Percentiles rank a stretch among this genome's conserved stretches.
Evolutionary conservation across 1,140 invertebrate genomes (phyloP).

Genomic region (Saccostrea glomerata): DNA sequence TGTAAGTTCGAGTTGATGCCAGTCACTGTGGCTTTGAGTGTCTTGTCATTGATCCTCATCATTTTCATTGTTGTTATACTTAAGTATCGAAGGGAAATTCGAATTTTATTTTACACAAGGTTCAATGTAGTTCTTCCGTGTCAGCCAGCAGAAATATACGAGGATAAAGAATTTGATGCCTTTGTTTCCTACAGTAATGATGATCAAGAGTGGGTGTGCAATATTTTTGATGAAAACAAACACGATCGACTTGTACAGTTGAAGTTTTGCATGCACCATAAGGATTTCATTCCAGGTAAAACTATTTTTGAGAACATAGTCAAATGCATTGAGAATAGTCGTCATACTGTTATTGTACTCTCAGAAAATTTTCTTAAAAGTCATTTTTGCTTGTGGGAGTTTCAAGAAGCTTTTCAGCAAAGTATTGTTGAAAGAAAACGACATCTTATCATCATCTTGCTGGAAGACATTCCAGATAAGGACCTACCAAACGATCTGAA

Average conservation of each 20-base stretch:
- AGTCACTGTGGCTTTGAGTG: constrained; percentile 57
- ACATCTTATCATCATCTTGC: constrained; percentile 69
- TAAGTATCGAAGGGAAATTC: constrained; percentile 67
- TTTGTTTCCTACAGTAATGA: constrained; percentile 64
- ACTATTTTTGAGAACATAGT: constrained; percentile 91
- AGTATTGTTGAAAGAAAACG: constrained; percentile 69
- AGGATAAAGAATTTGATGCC: constrained; percentile 67
- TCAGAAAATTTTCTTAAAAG: constrained; percentile 92
- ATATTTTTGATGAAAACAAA: constrained; percentile 48
- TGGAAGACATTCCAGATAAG: constrained; percentile 67
- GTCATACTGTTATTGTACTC: constrained; percentile 94
- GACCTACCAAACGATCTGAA: constrained; percentile 94
- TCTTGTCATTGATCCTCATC: constrained; percentile 55
- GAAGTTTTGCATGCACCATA: constrained; percentile 71
- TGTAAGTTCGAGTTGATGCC: constrained; percentile 43
- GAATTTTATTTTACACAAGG: constrained; percentile 69
- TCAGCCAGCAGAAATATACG: constrained; percentile 53
- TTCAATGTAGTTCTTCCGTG: constrained; percentile 68
- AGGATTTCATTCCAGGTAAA: constrained; percentile 71
- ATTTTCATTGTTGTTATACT: constrained; percentile 56
- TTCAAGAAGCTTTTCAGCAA: constrained; percentile 79
- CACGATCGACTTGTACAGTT: constrained; percentile 52
- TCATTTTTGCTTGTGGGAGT: constrained; percentile 86
- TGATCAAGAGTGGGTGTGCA: constrained; percentile 60
- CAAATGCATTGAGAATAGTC: constrained; percentile 92